Evolutionary conservation across 35 echinoderm and acorn worm genomes (phyloP).

Genomic region (Anneissia japonica): DNA sequence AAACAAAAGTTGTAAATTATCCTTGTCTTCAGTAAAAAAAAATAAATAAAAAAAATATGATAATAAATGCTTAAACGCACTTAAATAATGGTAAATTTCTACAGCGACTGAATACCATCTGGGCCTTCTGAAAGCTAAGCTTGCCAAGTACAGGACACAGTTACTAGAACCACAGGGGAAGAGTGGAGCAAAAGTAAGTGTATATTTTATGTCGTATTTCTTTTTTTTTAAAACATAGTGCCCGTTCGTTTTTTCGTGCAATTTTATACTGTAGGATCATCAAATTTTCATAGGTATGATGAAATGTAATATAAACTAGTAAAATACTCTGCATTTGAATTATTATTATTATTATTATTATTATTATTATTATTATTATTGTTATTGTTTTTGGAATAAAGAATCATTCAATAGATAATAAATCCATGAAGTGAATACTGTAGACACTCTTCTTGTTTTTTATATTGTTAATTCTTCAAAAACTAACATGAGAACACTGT

Average conservation of each 20-base stretch:
- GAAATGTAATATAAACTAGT: no score
- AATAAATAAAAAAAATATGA: neutral
- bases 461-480: no score
- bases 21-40: no score
- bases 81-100: neutral
- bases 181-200: slow-evolving; percentile 60
- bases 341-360: neutral
- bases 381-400: no score
- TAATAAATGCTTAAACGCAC: neutral
- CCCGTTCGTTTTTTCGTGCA: neutral
- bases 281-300: neutral
- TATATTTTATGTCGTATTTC: no score
- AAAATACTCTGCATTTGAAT: no score
- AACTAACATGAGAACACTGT: no score
- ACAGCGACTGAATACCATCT: slow-evolving; percentile 98
- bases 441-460: no score
- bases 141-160: slow-evolving; percentile 92
- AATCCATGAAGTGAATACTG: neutral
- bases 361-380: neutral
- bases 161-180: slow-evolving; percentile 80
- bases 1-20: no score
- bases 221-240: no score
- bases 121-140: slow-evolving; percentile 91
- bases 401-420: no score
- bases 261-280: neutral